Evolutionary conservation across 1,140 invertebrate genomes (phyloP).

Genomic region (Lamellibrachia luymesi): DNA sequence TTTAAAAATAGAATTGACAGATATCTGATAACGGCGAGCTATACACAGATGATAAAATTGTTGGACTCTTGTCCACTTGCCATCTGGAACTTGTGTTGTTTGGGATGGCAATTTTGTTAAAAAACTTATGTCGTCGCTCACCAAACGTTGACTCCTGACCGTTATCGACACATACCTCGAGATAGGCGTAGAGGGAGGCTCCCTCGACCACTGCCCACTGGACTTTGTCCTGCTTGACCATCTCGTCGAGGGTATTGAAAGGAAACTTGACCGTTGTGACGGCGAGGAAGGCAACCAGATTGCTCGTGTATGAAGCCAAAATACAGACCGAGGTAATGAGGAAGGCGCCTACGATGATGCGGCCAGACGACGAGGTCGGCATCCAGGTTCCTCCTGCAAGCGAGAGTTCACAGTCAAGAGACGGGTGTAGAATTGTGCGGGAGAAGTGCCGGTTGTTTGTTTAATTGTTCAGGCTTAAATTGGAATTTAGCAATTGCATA

Average conservation of each 20-base stretch:
- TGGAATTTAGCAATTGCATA: too few species aligned
- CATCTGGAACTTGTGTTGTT: too few species aligned
- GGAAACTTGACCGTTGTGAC: conserved; percentile 16
- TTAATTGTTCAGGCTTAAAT: too few species aligned
- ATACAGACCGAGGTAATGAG: conserved; percentile 9
- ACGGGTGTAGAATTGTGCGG: neutral
- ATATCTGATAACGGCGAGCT: too few species aligned
- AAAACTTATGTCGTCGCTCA: neutral
- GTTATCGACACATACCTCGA: neutral
- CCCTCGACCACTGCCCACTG: conserved; percentile 8
- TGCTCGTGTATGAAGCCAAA: conserved; percentile 18
- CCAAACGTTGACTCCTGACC: neutral
- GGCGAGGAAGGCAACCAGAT: conserved; percentile 25
- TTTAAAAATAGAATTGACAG: too few species aligned
- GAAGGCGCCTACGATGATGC: neutral
- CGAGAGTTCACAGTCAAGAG: neutral
- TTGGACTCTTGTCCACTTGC: too few species aligned
- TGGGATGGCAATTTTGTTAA: too few species aligned
- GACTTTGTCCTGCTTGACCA: conserved; percentile 20
- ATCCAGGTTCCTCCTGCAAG: neutral
- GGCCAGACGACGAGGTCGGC: neutral
- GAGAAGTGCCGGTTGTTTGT: too few species aligned
- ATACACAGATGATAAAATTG: too few species aligned
- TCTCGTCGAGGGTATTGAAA: conserved; percentile 17
- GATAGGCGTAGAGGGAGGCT: neutral